Conservation (phyloP, 1,140 invertebrate species). For the Bradysia coprophila region DNA sequence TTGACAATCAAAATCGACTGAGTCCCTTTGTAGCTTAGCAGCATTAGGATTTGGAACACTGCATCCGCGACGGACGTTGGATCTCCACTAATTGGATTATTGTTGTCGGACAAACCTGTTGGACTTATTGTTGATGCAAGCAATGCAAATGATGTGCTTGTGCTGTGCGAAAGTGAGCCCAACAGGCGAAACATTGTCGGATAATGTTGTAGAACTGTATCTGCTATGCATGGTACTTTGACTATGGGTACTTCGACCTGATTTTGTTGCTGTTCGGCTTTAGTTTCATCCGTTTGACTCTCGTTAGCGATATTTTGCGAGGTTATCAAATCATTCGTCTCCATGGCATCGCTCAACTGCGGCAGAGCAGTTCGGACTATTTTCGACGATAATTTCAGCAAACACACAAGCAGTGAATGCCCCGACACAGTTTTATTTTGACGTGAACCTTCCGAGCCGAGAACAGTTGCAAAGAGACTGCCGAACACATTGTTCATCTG, state of each 20-base stretch:
- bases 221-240: conserved; percentile 45
- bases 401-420: conserved; percentile 44
- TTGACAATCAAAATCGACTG: conserved; percentile 50
- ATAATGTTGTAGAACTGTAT: conserved; percentile 56
- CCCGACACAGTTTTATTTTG: conserved; percentile 38
- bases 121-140: conserved; percentile 15
- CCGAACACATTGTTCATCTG: conserved; percentile 29
- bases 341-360: conserved; percentile 11
- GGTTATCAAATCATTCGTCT: conserved; percentile 2
- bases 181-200: conserved; percentile 67
- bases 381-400: conserved; percentile 43
- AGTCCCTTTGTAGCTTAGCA: conserved; percentile 48
- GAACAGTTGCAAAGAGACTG: conserved; percentile 44
- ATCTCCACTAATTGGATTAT: conserved; percentile 23
- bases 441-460: conserved; percentile 35
- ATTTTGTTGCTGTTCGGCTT: conserved; percentile 38
- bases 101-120: conserved; percentile 11
- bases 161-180: conserved; percentile 48
- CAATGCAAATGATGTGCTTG: conserved; percentile 42
- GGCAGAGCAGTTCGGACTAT: conserved; percentile 48
- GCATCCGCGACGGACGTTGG: conserved; percentile 60
- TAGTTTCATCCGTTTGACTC: conserved; percentile 60
- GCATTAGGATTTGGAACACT: conserved; percentile 61
- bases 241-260: conserved; percentile 20
- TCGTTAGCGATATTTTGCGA: conserved; percentile 19